These are phyloP conservation scores for Phylloscopus trochiloides DNA, from an alignment of 2,113 vertebrate genomes.

Conservation along the genomic window DNA sequence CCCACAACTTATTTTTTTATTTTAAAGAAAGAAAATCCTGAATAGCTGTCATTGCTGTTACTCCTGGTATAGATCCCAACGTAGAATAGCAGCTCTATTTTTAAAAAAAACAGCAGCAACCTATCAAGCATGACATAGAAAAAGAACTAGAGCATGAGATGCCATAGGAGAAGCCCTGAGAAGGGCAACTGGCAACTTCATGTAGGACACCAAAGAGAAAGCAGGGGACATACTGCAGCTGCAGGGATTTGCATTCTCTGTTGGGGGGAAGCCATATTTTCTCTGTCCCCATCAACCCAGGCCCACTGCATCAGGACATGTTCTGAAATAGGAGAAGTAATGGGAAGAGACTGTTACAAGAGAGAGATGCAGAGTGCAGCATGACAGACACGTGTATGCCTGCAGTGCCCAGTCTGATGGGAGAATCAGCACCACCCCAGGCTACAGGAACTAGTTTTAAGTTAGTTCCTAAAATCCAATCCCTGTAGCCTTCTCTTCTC, in stretches of 20 bases:
- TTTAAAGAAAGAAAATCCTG: neutral
- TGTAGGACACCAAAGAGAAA: neutral
- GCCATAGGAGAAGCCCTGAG: neutral
- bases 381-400: fast-evolving
- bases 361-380: neutral
- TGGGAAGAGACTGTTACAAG: neutral
- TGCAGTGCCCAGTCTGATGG: neutral
- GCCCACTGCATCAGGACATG: neutral
- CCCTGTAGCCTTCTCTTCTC: neutral
- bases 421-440: neutral
- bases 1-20: neutral
- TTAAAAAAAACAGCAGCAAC: neutral
- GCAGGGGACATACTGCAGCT: neutral
- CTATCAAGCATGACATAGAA: neutral
- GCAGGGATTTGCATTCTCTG: neutral
- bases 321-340: neutral
- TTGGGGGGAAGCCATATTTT: neutral
- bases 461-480: neutral
- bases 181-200: neutral
- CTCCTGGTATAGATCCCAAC: neutral
- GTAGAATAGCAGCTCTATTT: neutral
- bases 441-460: neutral
- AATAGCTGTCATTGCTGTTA: neutral
- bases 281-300: neutral
- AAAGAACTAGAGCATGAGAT: neutral